These are phyloP conservation scores for Hymenochirus boettgeri DNA, from an alignment of 2,113 vertebrate species.

Conservation along the genomic window DNA sequence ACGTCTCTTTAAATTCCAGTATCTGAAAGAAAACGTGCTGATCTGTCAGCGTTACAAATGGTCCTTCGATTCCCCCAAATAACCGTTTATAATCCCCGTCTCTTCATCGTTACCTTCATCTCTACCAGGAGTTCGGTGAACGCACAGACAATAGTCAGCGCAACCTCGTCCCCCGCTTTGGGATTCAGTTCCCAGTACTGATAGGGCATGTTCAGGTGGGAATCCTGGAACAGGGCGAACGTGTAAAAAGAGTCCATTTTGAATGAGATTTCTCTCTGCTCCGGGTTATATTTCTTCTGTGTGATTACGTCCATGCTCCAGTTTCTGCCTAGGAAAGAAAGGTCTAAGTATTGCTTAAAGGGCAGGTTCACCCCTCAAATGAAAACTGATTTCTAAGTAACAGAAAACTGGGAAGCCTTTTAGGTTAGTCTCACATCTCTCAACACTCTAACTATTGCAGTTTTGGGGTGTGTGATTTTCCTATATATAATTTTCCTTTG, in stretches of 20 bases:
- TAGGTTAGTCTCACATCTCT: no score
- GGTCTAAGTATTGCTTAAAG: background rate
- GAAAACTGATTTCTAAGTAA: no score
- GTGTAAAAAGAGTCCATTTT: conserved; percentile 64
- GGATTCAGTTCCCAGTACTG: conserved; percentile 78
- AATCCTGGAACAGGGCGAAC: conserved; percentile 74
- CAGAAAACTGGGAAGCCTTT: no score
- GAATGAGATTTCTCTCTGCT: conserved; percentile 62
- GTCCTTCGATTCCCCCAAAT: conserved; percentile 29
- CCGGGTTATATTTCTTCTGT: conserved; percentile 43
- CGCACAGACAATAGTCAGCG: conserved; percentile 59
- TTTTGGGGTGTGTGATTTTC: no score
- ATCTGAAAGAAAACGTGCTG: no score
- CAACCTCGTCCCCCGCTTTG: conserved; percentile 53
- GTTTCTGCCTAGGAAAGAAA: conserved; percentile 57
- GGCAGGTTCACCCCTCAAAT: no score
- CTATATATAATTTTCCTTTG: no score
- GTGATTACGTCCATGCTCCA: conserved; percentile 77
- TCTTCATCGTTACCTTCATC: conserved; percentile 64
- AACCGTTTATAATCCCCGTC: no score
- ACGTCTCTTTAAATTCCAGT: no score
- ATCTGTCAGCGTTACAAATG: no score
- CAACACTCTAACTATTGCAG: no score
- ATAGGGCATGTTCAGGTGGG: conserved; percentile 76
- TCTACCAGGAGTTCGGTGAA: conserved; percentile 69